Percentiles rank a stretch among this genome's conserved stretches.
phyloP scores from a whole-genome alignment of 2,797 vertebrate species.

The Erithacus rubecula region DNA sequence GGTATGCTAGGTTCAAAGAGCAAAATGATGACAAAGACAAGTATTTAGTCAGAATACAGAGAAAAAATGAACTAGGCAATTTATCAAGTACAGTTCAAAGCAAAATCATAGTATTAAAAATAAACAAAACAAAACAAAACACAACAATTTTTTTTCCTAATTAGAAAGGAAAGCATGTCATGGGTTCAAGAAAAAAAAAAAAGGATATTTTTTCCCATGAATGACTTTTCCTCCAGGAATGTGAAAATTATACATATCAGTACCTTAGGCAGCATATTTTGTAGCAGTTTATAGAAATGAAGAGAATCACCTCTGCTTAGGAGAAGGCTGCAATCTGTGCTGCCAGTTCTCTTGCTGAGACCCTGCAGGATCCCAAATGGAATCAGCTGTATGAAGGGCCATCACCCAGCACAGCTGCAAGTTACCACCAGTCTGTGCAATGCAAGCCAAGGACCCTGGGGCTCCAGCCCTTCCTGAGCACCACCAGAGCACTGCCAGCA shows the following conservation, averaged over 20 bases:
- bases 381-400: neutral
- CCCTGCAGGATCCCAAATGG: neutral
- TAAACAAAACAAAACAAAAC: no score
- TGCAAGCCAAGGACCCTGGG: neutral
- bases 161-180: neutral
- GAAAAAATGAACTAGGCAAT: neutral
- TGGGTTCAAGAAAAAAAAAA: neutral
- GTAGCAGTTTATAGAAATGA: neutral
- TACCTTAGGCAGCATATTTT: neutral
- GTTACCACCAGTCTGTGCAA: neutral
- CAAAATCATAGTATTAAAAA: neutral
- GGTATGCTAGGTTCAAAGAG: neutral
- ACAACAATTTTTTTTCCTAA: neutral
- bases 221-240: neutral
- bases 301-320: neutral
- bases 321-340: neutral
- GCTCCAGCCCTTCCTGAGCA: neutral
- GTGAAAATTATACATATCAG: neutral
- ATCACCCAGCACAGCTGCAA: neutral
- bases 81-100: neutral
- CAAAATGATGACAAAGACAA: neutral
- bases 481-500: neutral
- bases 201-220: neutral
- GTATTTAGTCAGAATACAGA: rapidly evolving
- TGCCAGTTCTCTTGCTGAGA: neutral